phyloP scores from a whole-genome alignment of 1,140 invertebrate species.

The Brachystomella parvula region DNA sequence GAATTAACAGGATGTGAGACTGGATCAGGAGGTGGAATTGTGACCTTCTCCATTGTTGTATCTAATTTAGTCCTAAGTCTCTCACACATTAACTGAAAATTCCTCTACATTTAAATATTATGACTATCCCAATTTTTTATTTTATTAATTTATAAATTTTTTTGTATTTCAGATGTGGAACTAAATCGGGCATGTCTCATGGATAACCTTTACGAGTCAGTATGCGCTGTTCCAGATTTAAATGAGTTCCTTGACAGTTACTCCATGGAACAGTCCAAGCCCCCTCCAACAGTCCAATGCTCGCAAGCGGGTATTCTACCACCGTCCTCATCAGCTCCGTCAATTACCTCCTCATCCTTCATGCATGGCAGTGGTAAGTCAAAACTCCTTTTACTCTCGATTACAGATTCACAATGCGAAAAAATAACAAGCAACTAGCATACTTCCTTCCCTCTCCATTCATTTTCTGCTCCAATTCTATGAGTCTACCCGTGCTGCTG shows the following conservation, averaged over 20 bases:
- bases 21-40: background rate
- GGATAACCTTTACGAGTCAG: slow-evolving; percentile 59
- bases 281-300: slow-evolving; percentile 27
- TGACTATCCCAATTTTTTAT: background rate
- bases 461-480: background rate
- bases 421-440: background rate
- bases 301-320: slow-evolving; percentile 32
- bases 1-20: background rate
- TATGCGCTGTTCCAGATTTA: slow-evolving; percentile 65
- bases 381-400: background rate
- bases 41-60: background rate
- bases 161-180: slow-evolving; percentile 31
- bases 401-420: background rate
- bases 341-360: slow-evolving; percentile 33
- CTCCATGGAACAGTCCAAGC: slow-evolving; percentile 41
- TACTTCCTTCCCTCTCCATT: background rate
- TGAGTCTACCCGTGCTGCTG: no score
- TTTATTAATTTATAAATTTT: slow-evolving; percentile 13
- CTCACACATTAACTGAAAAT: no score
- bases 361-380: slow-evolving; percentile 30
- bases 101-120: background rate
- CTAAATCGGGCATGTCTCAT: slow-evolving; percentile 20
- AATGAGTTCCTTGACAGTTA: slow-evolving; percentile 57
- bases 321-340: slow-evolving; percentile 33
- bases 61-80: no score